A percentile compares a stretch with the other conserved stretches of the same genome.
These are phyloP conservation scores for Orius laevigatus DNA, from an alignment of 1,140 invertebrate genomes.

Conservation along the genomic window DNA sequence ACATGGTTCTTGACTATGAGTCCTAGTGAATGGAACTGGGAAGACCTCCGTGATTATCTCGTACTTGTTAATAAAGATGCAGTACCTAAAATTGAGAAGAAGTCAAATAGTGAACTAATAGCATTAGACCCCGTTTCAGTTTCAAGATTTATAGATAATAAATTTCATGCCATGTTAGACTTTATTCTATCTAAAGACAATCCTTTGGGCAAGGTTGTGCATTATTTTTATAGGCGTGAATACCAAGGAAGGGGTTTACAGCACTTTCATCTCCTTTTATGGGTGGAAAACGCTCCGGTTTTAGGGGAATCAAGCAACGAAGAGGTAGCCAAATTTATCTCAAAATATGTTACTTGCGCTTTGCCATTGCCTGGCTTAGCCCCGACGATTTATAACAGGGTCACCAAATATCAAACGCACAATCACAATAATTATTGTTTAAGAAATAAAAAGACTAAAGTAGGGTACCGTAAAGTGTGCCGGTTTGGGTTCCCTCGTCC, in stretches of 20 bases:
- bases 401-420: constrained; percentile 20
- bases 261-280: constrained; percentile 20
- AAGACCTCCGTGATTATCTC: constrained; percentile 18
- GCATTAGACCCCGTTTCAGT: constrained; percentile 20
- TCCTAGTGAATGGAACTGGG: constrained; percentile 13
- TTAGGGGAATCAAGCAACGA: constrained; percentile 7
- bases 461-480: constrained; percentile 17
- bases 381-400: constrained; percentile 19
- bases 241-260: constrained; percentile 19
- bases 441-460: constrained; percentile 21
- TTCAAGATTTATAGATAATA: constrained; percentile 20
- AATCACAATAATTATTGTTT: constrained; percentile 20
- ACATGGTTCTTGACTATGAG: constrained; percentile 17
- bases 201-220: constrained; percentile 20
- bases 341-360: constrained; percentile 24
- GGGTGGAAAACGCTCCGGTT: constrained; percentile 19
- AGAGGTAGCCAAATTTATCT: constrained; percentile 25
- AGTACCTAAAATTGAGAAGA: constrained; percentile 10
- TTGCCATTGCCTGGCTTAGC: constrained; percentile 15
- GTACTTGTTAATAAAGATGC: constrained; percentile 13
- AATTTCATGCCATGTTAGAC: constrained; percentile 20
- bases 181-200: constrained; percentile 19
- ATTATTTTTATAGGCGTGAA: constrained; percentile 20
- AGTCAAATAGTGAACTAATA: constrained; percentile 18
- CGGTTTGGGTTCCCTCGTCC: constrained; percentile 22